Evolutionary conservation across 2,113 vertebrate genomes (phyloP).

Genomic region (Cyanistes caeruleus): DNA sequence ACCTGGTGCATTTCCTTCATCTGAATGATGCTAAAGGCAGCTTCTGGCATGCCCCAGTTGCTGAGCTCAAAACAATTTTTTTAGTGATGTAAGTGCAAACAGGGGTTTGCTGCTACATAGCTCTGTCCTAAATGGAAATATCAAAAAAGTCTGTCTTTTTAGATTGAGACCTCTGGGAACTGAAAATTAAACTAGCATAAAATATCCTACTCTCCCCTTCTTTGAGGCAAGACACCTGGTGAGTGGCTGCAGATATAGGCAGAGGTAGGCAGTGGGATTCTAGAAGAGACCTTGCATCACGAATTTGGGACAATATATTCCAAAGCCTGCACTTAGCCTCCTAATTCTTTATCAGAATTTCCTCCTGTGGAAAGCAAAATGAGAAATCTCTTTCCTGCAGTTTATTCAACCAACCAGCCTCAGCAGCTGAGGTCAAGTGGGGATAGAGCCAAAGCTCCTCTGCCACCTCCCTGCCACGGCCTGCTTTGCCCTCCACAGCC

Average conservation of each 20-base stretch:
- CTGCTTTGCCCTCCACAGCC: background rate
- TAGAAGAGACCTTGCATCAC: background rate
- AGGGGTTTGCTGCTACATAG: background rate
- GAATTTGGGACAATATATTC: background rate
- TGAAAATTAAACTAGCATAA: background rate
- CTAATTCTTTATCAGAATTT: background rate
- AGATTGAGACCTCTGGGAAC: background rate
- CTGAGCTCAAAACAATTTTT: background rate
- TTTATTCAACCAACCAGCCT: background rate
- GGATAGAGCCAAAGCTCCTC: background rate
- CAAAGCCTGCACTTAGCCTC: background rate
- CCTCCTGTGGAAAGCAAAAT: background rate
- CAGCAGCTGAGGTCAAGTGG: background rate
- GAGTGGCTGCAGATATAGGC: background rate
- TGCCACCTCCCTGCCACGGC: background rate
- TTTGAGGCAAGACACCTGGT: background rate
- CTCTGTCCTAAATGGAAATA: background rate
- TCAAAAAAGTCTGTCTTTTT: background rate
- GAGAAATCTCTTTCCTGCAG: background rate
- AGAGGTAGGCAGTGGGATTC: fast-evolving
- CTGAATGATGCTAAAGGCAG: background rate
- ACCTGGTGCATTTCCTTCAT: background rate
- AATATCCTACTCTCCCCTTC: background rate
- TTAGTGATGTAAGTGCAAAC: background rate
- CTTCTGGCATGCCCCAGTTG: background rate